These are phyloP conservation scores for Eristalis tenax DNA, from an alignment of 2,888 invertebrate genomes.

Conservation along the genomic window DNA sequence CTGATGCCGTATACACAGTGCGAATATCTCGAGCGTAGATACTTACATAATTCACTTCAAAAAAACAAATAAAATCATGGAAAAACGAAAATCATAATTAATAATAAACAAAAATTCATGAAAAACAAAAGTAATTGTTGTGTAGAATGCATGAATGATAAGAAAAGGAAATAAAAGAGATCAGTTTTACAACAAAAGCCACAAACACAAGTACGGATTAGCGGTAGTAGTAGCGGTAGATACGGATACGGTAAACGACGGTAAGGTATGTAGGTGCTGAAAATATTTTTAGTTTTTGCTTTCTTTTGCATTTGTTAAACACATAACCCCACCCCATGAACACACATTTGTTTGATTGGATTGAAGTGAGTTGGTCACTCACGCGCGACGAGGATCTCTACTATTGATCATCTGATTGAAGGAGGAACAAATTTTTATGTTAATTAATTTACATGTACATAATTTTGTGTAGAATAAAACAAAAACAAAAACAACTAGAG, in stretches of 20 bases:
- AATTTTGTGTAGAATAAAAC: constrained; percentile 42
- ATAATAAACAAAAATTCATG: not conserved
- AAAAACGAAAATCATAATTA: constrained; percentile 50
- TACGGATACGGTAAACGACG: constrained; percentile 1
- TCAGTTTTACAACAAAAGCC: not conserved
- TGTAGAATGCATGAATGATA: constrained; percentile 16
- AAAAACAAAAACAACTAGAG: constrained; percentile 41
- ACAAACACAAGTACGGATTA: constrained; percentile 43
- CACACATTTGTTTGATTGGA: not conserved
- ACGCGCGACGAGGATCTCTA: constrained; percentile 41
- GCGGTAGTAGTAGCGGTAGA: constrained; percentile 7
- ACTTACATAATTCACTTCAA: constrained; percentile 67
- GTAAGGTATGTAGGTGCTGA: constrained; percentile 42
- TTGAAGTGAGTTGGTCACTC: constrained; percentile 42
- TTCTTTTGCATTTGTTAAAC: constrained; percentile 9
- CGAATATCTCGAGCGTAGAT: constrained; percentile 42
- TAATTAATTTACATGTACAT: constrained; percentile 55
- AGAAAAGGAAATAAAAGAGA: not conserved
- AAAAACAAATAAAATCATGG: constrained; percentile 23
- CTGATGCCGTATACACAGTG: constrained; percentile 43
- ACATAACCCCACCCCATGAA: not conserved
- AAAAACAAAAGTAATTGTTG: constrained; percentile 18
- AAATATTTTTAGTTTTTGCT: constrained; percentile 40
- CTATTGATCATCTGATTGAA: constrained; percentile 62
- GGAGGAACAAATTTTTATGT: constrained; percentile 68